Conservation (phyloP, 2,113 vertebrate genomes). For the Mellivora capensis region DNA sequence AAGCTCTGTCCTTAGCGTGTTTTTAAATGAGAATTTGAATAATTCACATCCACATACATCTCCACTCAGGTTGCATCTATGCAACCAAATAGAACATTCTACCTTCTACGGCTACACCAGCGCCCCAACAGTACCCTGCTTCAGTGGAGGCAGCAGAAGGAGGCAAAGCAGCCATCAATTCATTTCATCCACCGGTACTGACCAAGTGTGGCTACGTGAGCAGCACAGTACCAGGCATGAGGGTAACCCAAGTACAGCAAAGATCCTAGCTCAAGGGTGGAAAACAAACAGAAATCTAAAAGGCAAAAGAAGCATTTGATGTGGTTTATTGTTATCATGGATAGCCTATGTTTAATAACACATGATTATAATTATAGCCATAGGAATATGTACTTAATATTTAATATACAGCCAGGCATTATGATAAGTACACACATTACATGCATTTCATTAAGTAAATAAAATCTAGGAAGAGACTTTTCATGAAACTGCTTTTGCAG, state of each 20-base stretch:
- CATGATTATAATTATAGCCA: not conserved
- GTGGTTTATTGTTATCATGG: not conserved
- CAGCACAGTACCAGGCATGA: not conserved
- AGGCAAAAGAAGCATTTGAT: not conserved
- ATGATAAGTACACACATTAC: not conserved
- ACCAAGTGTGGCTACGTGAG: accelerated
- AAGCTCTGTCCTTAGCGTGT: not conserved
- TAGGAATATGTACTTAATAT: not conserved
- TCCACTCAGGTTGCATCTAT: not conserved
- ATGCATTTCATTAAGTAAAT: not conserved
- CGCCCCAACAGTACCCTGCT: not conserved
- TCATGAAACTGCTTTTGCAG: not conserved
- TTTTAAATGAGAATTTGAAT: constrained; percentile 40
- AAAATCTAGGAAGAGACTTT: not conserved
- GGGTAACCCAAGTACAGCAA: not conserved
- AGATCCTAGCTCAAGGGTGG: not conserved
- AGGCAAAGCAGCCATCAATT: not conserved
- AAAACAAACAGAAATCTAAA: not conserved
- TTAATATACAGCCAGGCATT: not conserved
- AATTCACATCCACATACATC: not conserved
- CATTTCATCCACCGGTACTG: not conserved
- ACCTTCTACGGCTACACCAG: not conserved
- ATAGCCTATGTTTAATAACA: not conserved
- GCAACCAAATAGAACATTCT: not conserved
- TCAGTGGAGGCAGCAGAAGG: not conserved